phyloP scores from a whole-genome alignment of 1,140 invertebrate genomes.

The Caenorhabditis remanei region DNA sequence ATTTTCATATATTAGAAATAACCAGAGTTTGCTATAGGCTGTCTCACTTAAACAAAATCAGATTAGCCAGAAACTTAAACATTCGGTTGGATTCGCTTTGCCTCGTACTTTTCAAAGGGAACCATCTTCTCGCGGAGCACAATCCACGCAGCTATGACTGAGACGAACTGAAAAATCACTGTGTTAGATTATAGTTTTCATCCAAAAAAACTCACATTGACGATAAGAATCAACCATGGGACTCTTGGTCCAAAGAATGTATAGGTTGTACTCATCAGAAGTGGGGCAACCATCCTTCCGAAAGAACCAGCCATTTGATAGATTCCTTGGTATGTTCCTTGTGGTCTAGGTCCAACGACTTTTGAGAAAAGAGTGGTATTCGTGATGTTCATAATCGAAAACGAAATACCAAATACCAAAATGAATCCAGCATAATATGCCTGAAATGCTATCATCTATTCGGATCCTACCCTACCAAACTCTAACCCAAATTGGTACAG shows the following conservation, averaged over 20 bases:
- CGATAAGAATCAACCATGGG: background rate
- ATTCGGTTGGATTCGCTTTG: background rate
- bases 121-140: slow-evolving; percentile 69
- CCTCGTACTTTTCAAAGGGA: slow-evolving; percentile 57
- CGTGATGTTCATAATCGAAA: slow-evolving; percentile 71
- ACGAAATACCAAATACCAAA: slow-evolving; percentile 69
- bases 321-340: slow-evolving; percentile 71
- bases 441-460: slow-evolving; percentile 16
- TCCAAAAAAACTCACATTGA: slow-evolving; percentile 21
- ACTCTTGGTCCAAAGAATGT: background rate
- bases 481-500: slow-evolving; percentile 67
- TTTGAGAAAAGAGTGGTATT: slow-evolving; percentile 70
- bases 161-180: slow-evolving; percentile 52
- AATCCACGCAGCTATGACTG: slow-evolving; percentile 60
- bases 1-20: too few relatives aligned
- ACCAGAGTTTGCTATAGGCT: too few relatives aligned
- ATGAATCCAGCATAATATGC: slow-evolving; percentile 65
- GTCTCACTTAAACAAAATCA: too few relatives aligned
- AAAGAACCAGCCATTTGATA: slow-evolving; percentile 66
- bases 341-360: slow-evolving; percentile 70
- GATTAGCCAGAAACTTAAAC: background rate
- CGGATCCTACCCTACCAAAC: background rate
- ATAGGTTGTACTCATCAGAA: slow-evolving; percentile 63
- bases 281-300: slow-evolving; percentile 61
- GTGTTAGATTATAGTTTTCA: slow-evolving; percentile 58